Evolutionary conservation across 2,888 invertebrate genomes (phyloP).

Genomic region (Heliconius ismenius): DNA sequence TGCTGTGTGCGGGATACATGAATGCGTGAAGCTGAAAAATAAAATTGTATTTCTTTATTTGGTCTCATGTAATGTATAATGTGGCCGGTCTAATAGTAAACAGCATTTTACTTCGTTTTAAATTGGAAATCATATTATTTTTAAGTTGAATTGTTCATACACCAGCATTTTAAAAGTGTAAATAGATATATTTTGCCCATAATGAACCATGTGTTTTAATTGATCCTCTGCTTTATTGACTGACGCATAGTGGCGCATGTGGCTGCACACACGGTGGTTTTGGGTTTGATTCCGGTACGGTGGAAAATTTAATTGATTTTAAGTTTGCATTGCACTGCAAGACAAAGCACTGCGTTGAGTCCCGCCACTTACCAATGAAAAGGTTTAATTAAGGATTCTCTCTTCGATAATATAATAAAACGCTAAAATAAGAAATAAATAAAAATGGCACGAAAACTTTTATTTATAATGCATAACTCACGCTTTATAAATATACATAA

Average conservation of each 20-base stretch:
- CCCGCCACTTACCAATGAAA: too few species aligned
- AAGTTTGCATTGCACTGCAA: too few species aligned
- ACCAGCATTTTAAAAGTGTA: constrained; percentile 78
- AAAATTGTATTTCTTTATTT: constrained; percentile 3
- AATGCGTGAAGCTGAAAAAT: too few species aligned
- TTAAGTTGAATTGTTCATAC: constrained; percentile 74
- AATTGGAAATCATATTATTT: constrained; percentile 71
- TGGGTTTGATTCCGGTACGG: too few species aligned
- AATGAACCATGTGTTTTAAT: constrained; percentile 54
- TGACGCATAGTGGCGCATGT: background rate
- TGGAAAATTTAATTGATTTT: too few species aligned
- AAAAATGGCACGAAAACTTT: constrained; percentile 1
- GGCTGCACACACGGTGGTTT: too few species aligned
- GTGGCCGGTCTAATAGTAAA: constrained; percentile 48
- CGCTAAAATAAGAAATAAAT: background rate
- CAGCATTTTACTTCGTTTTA: constrained; percentile 54
- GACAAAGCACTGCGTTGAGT: too few species aligned
- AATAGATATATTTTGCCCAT: constrained; percentile 82
- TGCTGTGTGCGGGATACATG: too few species aligned
- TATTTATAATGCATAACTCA: constrained; percentile 7
- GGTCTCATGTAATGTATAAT: constrained; percentile 9
- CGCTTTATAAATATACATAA: constrained; percentile 15
- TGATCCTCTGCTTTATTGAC: background rate
- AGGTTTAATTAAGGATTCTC: too few species aligned
- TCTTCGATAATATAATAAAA: background rate